Evolutionary conservation across 2,888 invertebrate species (phyloP).

Genomic region (Idaea dimidiata): DNA sequence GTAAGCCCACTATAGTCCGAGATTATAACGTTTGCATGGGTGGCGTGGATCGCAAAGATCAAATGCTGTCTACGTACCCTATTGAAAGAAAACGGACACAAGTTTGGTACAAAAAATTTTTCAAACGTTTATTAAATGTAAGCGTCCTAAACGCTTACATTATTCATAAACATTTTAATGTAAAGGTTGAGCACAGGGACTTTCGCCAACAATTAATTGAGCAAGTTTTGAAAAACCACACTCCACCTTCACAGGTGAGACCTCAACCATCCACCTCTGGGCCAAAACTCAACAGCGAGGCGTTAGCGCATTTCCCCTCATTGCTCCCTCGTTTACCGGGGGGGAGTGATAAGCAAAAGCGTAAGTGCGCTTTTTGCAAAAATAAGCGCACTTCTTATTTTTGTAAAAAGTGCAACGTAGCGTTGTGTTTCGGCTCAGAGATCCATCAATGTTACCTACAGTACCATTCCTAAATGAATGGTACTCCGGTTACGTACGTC

Average conservation of each 20-base stretch:
- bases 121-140: background rate
- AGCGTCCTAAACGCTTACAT: conserved; percentile 1
- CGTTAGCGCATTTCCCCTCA: background rate
- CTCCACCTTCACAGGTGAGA: background rate
- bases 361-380: background rate
- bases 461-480: background rate
- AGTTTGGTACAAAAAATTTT: conserved; percentile 7
- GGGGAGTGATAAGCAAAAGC: background rate
- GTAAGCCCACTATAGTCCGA: background rate
- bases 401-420: background rate
- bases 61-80: conserved; percentile 12
- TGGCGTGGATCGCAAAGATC: conserved; percentile 10
- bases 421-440: background rate
- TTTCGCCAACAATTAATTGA: background rate
- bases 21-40: conserved; percentile 5
- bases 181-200: background rate
- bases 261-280: background rate
- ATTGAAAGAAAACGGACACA: conserved; percentile 9
- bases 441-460: background rate
- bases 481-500: background rate
- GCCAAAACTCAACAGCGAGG: background rate
- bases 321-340: background rate
- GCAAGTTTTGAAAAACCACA: background rate
- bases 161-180: background rate
- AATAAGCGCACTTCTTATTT: background rate